Conservation (phyloP, 2,888 invertebrate genomes). For the Disparrhopalites patrizii region DNA sequence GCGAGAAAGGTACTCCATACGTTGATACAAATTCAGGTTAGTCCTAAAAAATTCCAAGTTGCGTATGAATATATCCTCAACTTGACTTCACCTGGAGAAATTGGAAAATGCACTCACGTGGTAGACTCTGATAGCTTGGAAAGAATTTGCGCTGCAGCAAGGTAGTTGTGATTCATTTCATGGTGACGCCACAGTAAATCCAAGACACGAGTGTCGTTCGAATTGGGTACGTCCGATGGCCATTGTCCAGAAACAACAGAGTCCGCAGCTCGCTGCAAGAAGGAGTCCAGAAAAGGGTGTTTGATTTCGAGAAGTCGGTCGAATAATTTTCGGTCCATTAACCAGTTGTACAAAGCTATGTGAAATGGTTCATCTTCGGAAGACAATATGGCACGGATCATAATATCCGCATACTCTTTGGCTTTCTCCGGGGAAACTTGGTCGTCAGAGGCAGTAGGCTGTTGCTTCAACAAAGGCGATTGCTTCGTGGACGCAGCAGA, state of each 20-base stretch:
- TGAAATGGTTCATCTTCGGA: conserved; percentile 81
- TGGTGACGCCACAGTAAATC: conserved; percentile 95
- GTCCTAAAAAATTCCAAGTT: conserved; percentile 65
- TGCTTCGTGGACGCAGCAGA: conserved; percentile 34
- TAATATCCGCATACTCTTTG: conserved; percentile 41
- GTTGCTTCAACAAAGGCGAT: conserved; percentile 31
- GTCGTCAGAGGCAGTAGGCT: conserved; percentile 27
- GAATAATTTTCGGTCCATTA: conserved; percentile 59
- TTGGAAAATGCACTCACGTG: conserved; percentile 49
- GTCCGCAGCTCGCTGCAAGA: conserved; percentile 52
- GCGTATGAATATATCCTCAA: conserved; percentile 37
- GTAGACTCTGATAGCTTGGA: conserved; percentile 73
- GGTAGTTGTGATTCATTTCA: conserved; percentile 85
- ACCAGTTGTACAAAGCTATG: conserved; percentile 88
- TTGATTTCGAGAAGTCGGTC: conserved; percentile 55
- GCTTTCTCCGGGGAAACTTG: conserved; percentile 32
- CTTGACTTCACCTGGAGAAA: too few species aligned
- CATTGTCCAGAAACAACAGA: conserved; percentile 49
- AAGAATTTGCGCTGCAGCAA: conserved; percentile 85
- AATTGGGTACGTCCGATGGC: conserved; percentile 52
- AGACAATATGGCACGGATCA: conserved; percentile 42
- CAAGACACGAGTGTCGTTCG: conserved; percentile 61
- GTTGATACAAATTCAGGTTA: conserved; percentile 69
- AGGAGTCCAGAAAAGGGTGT: conserved; percentile 52
- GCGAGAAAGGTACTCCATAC: conserved; percentile 85